Evolutionary conservation across 2,888 invertebrate species (phyloP).

Genomic region (Quadriops clusia): DNA sequence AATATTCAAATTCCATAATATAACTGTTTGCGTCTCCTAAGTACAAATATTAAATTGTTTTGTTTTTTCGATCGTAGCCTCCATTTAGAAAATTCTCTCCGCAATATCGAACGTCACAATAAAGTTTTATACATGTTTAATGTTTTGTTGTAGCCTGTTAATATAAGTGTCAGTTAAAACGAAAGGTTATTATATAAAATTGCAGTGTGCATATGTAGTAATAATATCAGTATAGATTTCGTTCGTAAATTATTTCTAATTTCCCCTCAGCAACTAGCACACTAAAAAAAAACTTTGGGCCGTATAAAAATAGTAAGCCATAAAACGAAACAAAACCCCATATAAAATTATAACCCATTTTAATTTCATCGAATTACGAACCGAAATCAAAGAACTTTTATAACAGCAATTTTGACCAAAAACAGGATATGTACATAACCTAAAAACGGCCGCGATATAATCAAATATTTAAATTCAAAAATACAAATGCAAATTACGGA

Average conservation of each 20-base stretch:
- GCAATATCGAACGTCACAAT: no score
- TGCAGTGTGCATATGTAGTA: no score
- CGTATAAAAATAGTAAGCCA: background rate
- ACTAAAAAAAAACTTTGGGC: background rate
- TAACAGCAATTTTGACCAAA: constrained; percentile 6
- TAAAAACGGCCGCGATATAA: constrained; percentile 10
- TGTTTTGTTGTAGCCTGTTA: no score
- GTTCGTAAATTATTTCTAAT: no score
- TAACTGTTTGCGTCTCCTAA: constrained; percentile 6
- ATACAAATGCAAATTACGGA: constrained; percentile 11
- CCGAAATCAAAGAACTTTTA: constrained; percentile 2
- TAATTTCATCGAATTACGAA: constrained; percentile 3
- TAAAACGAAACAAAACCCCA: constrained; percentile 1
- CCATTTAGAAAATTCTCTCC: no score
- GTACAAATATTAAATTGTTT: background rate
- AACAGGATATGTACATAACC: constrained; percentile 7
- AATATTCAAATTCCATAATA: constrained; percentile 13
- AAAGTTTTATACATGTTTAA: no score
- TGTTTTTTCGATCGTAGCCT: no score
- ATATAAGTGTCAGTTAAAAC: no score
- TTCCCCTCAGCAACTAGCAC: no score
- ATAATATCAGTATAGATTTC: no score
- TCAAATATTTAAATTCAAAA: constrained; percentile 14
- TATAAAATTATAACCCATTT: background rate
- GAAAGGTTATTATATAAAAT: no score